Conservation (phyloP, 2,113 vertebrate genomes). For the Galbula dea region DNA sequence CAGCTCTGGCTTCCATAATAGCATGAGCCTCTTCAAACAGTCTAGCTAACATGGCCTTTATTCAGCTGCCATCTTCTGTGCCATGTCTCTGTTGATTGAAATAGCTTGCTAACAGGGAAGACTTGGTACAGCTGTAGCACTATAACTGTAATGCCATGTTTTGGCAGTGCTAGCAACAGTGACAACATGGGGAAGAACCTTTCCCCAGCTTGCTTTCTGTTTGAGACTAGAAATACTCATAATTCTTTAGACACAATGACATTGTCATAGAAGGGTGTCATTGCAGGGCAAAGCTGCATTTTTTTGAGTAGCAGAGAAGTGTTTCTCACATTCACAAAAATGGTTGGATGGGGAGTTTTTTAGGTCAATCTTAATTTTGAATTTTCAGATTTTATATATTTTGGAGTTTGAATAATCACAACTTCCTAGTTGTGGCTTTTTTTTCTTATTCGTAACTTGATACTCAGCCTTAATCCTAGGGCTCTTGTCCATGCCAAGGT, state of each 20-base stretch:
- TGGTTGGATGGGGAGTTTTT: background rate
- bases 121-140: rapidly evolving
- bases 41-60: background rate
- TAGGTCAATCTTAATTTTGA: background rate
- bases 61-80: background rate
- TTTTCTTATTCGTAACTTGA: background rate
- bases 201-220: background rate
- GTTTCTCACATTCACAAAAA: background rate
- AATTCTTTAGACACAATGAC: background rate
- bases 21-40: background rate
- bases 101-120: background rate
- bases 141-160: background rate
- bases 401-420: background rate
- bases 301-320: background rate
- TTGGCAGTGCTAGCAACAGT: background rate
- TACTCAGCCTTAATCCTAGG: background rate
- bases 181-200: background rate
- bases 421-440: background rate
- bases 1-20: background rate
- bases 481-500: background rate
- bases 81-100: rapidly evolving
- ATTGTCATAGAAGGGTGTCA: background rate
- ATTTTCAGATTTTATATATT: background rate
- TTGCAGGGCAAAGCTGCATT: background rate
- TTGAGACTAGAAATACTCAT: background rate